Conservation (phyloP, 1,140 invertebrate species). For the Lanistes nyassanus region DNA sequence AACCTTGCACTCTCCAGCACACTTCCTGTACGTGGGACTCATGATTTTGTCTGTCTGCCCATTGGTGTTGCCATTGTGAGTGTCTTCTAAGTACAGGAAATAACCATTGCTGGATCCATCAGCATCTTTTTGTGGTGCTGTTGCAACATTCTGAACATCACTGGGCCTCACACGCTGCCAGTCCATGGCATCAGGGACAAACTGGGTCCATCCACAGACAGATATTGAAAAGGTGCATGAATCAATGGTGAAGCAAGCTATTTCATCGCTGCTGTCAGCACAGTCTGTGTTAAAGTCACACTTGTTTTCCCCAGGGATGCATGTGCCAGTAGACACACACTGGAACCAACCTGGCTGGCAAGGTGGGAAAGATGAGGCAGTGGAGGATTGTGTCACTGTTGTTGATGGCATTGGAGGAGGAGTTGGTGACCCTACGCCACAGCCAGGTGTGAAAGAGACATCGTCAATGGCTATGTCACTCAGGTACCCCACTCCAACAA, state of each 20-base stretch:
- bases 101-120: constrained; percentile 12
- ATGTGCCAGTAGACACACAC: constrained; percentile 44
- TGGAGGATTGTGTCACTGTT: constrained; percentile 42
- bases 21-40: neutral
- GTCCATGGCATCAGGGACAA: constrained; percentile 23
- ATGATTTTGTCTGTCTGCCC: constrained; percentile 23
- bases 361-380: constrained; percentile 26
- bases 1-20: constrained; percentile 52
- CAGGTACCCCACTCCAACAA: constrained; percentile 31
- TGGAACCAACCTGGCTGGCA: constrained; percentile 47
- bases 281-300: constrained; percentile 79
- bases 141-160: neutral
- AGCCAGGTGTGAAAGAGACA: constrained; percentile 66
- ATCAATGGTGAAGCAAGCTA: constrained; percentile 31
- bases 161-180: constrained; percentile 14
- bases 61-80: constrained; percentile 29
- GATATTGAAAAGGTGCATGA: constrained; percentile 28
- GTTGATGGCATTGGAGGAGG: constrained; percentile 18
- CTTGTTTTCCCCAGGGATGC: constrained; percentile 44
- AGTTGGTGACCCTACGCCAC: constrained; percentile 22
- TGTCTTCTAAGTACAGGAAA: constrained; percentile 26
- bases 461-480: constrained; percentile 73
- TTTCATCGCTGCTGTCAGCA: constrained; percentile 56
- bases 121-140: constrained; percentile 18
- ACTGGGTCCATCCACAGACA: constrained; percentile 34